Evolutionary conservation across 1,140 invertebrate species (phyloP), one percentile per base, ranked within the genome.

Genomic region (Heliconius hermathena): DNA sequence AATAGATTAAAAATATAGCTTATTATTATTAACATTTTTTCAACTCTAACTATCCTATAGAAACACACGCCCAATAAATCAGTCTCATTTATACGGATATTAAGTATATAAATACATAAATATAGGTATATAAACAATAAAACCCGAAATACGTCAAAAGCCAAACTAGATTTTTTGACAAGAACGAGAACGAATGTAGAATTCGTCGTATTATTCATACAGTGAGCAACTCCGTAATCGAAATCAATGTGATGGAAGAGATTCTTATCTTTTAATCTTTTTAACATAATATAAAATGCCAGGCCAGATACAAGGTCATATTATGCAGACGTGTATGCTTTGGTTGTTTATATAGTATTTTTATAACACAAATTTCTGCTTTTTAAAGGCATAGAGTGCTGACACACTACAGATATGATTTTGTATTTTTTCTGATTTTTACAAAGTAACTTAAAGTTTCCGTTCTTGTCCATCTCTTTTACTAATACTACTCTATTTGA

Each of bases 151-250:
- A 29, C 60, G 33, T 66, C 60, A 18, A 22, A 76, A 73, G 70
- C 49, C 26, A 60, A 75, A 52, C 20, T 79, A 71, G 78, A 76
- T 80, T 80, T 80, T 80, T 80, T 71, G 60, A 71, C 78, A 74
- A 66, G 60, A 79, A 71, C 60, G 60, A 66, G 11, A 60, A 60
- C 54, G 22, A n/a, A 54, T 52, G 16, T 74, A 60, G 74, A 71
- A 73, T 76, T 73, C 79, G 66, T 74, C 46, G 33, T 76, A 73
- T 76, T 78, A 71, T 77, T 86, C 83, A 84, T 80, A 36, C 78
- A 79, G 74, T 76, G 75, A 80, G 78, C 78, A 82, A 72, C 46
- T 52, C 33, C 75, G 75, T 74, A 77, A 82, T 82, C 54, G 73
- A 29, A 79, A 66, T 52, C 75, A 60, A 77, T 78, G 76, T 73